Evolutionary conservation across 2,888 invertebrate genomes (phyloP).

Genomic region (Hirtodrosophila duncani): DNA sequence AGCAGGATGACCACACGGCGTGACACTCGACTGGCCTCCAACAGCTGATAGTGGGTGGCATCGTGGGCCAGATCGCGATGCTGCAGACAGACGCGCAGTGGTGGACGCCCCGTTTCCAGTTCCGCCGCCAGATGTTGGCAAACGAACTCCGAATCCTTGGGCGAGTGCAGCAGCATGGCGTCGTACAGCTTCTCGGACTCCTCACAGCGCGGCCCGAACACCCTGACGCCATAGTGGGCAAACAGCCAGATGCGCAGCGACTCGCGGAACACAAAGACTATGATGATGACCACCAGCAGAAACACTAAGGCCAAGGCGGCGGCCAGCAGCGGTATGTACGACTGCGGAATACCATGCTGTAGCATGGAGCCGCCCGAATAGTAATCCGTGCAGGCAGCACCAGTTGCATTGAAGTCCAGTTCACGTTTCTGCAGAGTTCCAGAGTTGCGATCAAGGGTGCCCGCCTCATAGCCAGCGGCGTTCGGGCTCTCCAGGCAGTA

Average conservation of each 20-base stretch:
- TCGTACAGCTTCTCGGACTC: conserved; percentile 93
- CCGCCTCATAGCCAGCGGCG: conserved; percentile 32
- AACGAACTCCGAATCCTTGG: conserved; percentile 93
- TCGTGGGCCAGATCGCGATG: conserved; percentile 91
- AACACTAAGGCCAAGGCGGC: conserved; percentile 88
- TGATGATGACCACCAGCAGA: conserved; percentile 85
- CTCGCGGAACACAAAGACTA: conserved; percentile 91
- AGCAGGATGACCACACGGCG: conserved; percentile 91
- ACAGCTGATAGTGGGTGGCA: conserved; percentile 81
- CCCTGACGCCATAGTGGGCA: conserved; percentile 89
- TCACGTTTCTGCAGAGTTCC: conserved; percentile 81
- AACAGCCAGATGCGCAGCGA: conserved; percentile 92
- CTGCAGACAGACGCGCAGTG: conserved; percentile 91
- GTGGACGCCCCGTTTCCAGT: conserved; percentile 87
- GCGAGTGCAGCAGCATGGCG: conserved; percentile 94
- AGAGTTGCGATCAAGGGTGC: background rate
- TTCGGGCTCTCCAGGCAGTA: conserved; percentile 84
- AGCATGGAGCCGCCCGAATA: conserved; percentile 87
- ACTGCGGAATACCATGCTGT: conserved; percentile 88
- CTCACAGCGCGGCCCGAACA: conserved; percentile 87
- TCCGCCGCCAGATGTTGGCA: conserved; percentile 90
- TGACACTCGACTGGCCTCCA: conserved; percentile 92
- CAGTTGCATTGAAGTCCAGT: conserved; percentile 89
- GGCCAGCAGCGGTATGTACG: conserved; percentile 91
- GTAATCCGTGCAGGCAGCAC: conserved; percentile 88